Evolutionary conservation across 2,888 invertebrate genomes (phyloP).

Genomic region (Amblyteles armatorius): DNA sequence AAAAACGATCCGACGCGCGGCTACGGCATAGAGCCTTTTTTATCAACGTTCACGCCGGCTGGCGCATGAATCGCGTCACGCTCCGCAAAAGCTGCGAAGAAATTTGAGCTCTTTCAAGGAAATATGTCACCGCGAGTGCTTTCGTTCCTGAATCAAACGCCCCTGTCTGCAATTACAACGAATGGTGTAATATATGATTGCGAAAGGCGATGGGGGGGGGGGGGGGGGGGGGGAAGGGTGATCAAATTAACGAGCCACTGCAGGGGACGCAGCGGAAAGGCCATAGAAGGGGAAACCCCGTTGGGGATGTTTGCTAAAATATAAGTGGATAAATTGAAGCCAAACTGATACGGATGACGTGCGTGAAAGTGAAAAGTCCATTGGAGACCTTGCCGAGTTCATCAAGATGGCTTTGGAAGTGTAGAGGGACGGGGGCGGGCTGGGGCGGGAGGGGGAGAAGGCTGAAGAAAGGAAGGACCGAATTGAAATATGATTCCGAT

Average conservation of each 20-base stretch:
- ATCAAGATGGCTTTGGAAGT: constrained; percentile 4
- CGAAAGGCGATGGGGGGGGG: not conserved
- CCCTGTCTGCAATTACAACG: constrained; percentile 54
- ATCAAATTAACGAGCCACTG: constrained; percentile 41
- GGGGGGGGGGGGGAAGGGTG: constrained; percentile 1
- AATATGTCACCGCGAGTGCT: constrained; percentile 6
- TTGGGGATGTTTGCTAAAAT: not conserved
- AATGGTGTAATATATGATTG: constrained; percentile 5
- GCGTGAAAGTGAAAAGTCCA: constrained; percentile 13
- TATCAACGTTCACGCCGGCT: constrained; percentile 40
- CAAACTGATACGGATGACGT: not conserved
- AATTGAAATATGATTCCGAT: constrained; percentile 60
- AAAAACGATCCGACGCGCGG: constrained; percentile 16
- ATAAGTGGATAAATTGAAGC: constrained; percentile 9
- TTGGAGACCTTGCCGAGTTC: constrained; percentile 7
- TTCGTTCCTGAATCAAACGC: constrained; percentile 47
- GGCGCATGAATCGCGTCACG: constrained; percentile 37
- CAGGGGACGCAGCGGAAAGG: constrained; percentile 9
- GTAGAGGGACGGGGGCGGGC: not conserved
- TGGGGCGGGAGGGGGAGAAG: not conserved
- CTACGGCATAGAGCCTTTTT: constrained; percentile 35
- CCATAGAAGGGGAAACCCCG: not conserved
- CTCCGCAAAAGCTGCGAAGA: constrained; percentile 36
- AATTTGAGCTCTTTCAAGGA: constrained; percentile 33
- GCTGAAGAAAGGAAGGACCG: constrained; percentile 6